phyloP scores from a whole-genome alignment of 2,888 invertebrate genomes.

The Diadromus collaris region DNA sequence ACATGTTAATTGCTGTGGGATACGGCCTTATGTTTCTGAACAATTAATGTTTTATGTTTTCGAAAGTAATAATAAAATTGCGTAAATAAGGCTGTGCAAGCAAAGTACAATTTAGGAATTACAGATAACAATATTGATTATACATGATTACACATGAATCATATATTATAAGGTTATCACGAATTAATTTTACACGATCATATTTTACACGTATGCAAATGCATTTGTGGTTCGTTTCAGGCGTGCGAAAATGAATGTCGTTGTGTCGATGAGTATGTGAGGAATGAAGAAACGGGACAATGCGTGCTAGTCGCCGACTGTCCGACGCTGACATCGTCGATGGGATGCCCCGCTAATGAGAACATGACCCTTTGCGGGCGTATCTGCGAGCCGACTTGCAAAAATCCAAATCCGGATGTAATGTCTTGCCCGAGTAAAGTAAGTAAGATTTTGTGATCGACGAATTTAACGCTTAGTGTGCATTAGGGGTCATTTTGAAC shows the following conservation, averaged over 20 bases:
- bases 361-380: neutral
- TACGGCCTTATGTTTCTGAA: too few species aligned
- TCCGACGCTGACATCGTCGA: neutral
- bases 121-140: too few species aligned
- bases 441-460: neutral
- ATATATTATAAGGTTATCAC: too few species aligned
- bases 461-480: too few species aligned
- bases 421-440: neutral
- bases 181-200: too few species aligned
- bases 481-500: too few species aligned
- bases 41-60: too few species aligned
- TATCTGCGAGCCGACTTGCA: slow-evolving; percentile 39
- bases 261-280: neutral
- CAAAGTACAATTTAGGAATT: too few species aligned
- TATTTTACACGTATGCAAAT: neutral
- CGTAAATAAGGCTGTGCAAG: too few species aligned
- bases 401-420: neutral
- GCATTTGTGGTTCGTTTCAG: neutral
- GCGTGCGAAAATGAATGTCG: neutral
- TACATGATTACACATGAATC: too few species aligned
- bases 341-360: slow-evolving; percentile 1
- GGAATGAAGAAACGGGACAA: neutral
- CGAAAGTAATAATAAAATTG: too few species aligned
- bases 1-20: too few species aligned
- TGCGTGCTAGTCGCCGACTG: neutral